Conservation (phyloP, 2,888 invertebrate species). For the Drosophila percnosoma region DNA sequence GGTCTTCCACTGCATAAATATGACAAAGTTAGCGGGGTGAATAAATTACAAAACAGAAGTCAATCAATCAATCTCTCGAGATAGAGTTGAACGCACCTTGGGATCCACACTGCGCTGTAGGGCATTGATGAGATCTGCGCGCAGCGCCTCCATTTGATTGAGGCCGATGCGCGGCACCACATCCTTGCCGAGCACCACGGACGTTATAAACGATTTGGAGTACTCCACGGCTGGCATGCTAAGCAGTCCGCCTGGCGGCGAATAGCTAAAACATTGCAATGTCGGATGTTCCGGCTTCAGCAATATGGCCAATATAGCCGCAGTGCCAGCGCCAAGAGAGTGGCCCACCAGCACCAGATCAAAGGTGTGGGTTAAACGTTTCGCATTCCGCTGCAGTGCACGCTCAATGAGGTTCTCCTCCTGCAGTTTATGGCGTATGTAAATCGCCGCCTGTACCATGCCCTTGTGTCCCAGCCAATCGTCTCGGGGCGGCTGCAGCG, state of each 20-base stretch:
- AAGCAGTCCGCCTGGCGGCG: slow-evolving; percentile 93
- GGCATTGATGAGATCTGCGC: slow-evolving; percentile 93
- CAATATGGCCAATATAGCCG: slow-evolving; percentile 92
- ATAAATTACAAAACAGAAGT: slow-evolving; percentile 28
- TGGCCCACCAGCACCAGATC: slow-evolving; percentile 92
- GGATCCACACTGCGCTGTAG: slow-evolving; percentile 88
- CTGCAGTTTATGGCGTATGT: slow-evolving; percentile 91
- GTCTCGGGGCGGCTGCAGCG: slow-evolving; percentile 90
- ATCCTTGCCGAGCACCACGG: slow-evolving; percentile 94
- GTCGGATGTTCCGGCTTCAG: slow-evolving; percentile 91
- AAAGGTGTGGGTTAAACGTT: slow-evolving; percentile 88
- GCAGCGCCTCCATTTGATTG: slow-evolving; percentile 93
- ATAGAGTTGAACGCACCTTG: slow-evolving; percentile 66
- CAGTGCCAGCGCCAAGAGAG: slow-evolving; percentile 93
- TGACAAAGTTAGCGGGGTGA: neutral
- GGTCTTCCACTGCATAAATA: slow-evolving; percentile 90
- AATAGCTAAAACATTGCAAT: slow-evolving; percentile 92
- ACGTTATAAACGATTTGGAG: slow-evolving; percentile 93
- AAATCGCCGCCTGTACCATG: slow-evolving; percentile 94
- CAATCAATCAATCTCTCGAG: neutral
- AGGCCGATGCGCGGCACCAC: slow-evolving; percentile 94
- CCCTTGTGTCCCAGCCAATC: slow-evolving; percentile 96
- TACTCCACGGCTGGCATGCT: slow-evolving; percentile 94
- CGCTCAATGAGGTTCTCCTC: slow-evolving; percentile 90
- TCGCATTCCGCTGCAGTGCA: slow-evolving; percentile 88